Conservation (phyloP, 1,140 invertebrate species). For the Coelopa frigida region DNA sequence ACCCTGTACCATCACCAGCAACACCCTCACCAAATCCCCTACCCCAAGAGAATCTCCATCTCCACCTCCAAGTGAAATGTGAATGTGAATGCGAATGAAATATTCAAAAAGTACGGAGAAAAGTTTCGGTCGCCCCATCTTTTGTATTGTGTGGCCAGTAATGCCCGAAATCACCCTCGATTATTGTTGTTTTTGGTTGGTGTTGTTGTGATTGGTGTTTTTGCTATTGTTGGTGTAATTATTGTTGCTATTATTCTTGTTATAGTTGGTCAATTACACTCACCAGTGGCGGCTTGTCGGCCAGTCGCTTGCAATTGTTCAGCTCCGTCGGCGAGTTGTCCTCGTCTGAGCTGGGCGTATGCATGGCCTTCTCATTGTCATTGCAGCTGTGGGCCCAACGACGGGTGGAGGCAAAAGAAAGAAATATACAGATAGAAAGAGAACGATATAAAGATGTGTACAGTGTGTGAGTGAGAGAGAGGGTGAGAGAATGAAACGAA, state of each 20-base stretch:
- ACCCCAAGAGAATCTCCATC: too few relatives aligned
- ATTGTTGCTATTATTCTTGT: conserved; percentile 1
- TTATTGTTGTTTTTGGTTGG: too few relatives aligned
- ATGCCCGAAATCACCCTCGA: too few relatives aligned
- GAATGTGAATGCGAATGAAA: too few relatives aligned
- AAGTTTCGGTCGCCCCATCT: too few relatives aligned
- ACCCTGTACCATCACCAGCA: too few relatives aligned
- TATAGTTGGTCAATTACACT: conserved; percentile 41
- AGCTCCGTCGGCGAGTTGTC: conserved; percentile 80
- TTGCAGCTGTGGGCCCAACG: conserved; percentile 23
- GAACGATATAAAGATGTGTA: neutral
- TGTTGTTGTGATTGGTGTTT: neutral
- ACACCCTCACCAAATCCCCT: too few relatives aligned
- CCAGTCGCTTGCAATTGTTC: conserved; percentile 70
- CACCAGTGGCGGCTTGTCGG: conserved; percentile 73
- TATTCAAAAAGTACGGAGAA: too few relatives aligned
- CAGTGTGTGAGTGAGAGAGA: too few relatives aligned
- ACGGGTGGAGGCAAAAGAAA: neutral
- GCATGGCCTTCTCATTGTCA: conserved; percentile 39
- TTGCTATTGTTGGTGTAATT: too few relatives aligned
- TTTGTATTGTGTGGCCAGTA: too few relatives aligned
- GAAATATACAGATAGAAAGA: neutral
- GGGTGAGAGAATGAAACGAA: neutral
- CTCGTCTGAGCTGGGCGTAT: conserved; percentile 70
- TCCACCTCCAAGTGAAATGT: too few relatives aligned